Evolutionary conservation across 1,140 invertebrate species (phyloP).

Genomic region (Portunus trituberculatus): DNA sequence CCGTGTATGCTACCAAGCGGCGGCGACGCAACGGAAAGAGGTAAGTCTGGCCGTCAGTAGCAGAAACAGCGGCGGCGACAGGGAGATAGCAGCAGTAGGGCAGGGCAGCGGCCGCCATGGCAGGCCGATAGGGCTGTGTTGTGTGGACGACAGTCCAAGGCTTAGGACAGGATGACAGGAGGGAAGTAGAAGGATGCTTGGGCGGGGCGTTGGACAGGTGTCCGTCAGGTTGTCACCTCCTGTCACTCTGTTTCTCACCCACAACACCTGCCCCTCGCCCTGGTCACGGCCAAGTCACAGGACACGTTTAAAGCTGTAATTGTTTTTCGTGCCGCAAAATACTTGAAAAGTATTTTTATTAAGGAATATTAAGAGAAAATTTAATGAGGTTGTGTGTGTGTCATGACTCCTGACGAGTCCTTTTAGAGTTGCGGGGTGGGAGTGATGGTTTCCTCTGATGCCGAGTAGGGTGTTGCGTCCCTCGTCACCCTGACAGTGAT

Average conservation of each 20-base stretch:
- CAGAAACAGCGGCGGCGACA: neutral
- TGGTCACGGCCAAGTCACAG: neutral
- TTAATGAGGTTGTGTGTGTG: neutral
- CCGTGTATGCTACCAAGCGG: constrained; percentile 70
- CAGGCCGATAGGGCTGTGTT: neutral
- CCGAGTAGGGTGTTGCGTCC: neutral
- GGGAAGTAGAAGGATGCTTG: neutral
- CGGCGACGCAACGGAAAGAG: constrained; percentile 73
- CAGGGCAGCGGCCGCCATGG: neutral
- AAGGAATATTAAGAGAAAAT: neutral
- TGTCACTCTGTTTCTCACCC: neutral
- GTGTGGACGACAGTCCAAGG: neutral
- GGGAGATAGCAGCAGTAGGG: neutral
- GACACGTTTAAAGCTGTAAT: neutral
- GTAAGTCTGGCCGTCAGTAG: constrained; percentile 27
- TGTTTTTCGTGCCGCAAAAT: neutral
- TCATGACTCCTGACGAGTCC: neutral
- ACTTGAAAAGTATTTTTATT: neutral
- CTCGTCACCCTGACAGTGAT: neutral
- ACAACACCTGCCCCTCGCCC: neutral
- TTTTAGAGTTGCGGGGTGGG: neutral
- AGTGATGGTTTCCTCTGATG: neutral
- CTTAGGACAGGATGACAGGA: neutral
- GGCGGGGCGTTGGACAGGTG: neutral
- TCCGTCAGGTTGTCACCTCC: neutral